Conservation (phyloP, 2,113 vertebrate species). For the Pollimyrus isidori region DNA sequence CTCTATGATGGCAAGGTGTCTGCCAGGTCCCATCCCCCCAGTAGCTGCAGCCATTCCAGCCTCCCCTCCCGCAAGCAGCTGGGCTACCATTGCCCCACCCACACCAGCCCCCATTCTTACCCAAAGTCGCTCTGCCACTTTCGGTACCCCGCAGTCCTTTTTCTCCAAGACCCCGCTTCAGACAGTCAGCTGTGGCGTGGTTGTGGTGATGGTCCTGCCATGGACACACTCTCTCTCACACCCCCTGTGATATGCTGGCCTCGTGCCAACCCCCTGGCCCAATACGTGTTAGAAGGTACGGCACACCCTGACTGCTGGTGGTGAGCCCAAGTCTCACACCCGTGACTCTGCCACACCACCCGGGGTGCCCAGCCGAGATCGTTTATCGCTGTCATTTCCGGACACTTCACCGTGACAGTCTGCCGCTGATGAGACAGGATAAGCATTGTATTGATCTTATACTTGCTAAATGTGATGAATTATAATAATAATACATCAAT, state of each 20-base stretch:
- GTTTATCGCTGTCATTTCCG: not conserved
- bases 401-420: not conserved
- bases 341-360: conserved; percentile 33
- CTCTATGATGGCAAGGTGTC: not conserved
- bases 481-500: not conserved
- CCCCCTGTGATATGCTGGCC: not conserved
- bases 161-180: not conserved
- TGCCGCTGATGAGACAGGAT: not conserved
- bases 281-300: conserved; percentile 58
- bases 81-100: conserved; percentile 20
- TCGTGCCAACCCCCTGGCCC: conserved; percentile 38
- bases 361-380: conserved; percentile 35
- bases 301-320: conserved; percentile 67
- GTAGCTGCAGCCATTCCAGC: not conserved
- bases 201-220: not conserved
- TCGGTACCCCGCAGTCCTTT: conserved; percentile 30
- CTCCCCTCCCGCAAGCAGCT: conserved; percentile 21
- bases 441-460: conserved; percentile 9
- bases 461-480: not conserved
- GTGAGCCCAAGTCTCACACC: conserved; percentile 50
- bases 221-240: not conserved
- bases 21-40: not conserved
- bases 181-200: not conserved
- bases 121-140: conserved; percentile 36
- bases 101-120: conserved; percentile 23